Evolutionary conservation across 2,113 vertebrate species (phyloP), one percentile per base, ranked within the genome.

Genomic region (Heterochromis multidens): DNA sequence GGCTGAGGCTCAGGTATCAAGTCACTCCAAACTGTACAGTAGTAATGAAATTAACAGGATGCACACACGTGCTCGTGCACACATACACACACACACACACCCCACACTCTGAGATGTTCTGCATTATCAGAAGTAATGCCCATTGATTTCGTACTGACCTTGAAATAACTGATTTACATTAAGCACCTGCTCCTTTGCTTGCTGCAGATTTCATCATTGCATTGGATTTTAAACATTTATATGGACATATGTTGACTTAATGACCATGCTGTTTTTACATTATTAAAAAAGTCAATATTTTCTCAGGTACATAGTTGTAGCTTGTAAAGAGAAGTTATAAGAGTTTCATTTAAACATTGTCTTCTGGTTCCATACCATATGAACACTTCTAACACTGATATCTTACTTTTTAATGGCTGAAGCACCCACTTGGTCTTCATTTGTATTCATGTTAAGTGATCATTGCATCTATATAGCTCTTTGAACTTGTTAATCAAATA

Each of bases 1-100:
- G 86, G 82, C 82, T 89, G 3, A 82, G 89, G 88, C 85, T 92
- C 78, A 88, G 84, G 91, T 91, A 89, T 92, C 56, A 78, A 92
- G 93, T 86, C 74, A 56, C 80, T 87, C 60, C 60, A 79, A 91
- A 89, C 74, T 25, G 61, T 83, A 81, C 86, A 87, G 80, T 76
- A 79, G 79, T 89, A 82, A 91, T 92, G 70, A 93, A 89, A 88
- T 91, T 86, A 91, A 80, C 57, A 27, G 49, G 60, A 54, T 54
- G 79, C 40, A 33, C 21, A 19, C 17, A 46, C 35, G 52, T 58
- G 11, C 63, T 33, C 54, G 54, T n/a, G 1, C 35, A 43, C 56
- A 7, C 49, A 59, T 37, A 40, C 56, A 13, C 63, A 46, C 52
- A 62, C 29, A 23, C 43, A 12, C 40, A 25, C 29, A 16, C 21